These are phyloP conservation scores for Philotrypesis tridentata DNA, from an alignment of 1,140 invertebrate genomes.

Conservation along the genomic window DNA sequence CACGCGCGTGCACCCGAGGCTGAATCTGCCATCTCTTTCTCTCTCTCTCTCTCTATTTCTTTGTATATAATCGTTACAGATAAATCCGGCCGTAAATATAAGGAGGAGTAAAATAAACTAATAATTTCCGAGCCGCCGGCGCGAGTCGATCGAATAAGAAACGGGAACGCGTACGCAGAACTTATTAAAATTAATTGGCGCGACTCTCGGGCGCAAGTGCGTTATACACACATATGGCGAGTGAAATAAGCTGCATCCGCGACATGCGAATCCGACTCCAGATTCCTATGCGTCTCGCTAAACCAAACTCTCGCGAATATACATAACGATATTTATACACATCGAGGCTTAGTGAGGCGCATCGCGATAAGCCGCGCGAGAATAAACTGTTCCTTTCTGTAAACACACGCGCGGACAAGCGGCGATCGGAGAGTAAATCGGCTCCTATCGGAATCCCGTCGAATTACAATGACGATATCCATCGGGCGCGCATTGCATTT, in stretches of 20 bases:
- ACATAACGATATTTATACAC: no score
- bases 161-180: background rate
- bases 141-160: no score
- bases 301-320: no score
- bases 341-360: no score
- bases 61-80: background rate
- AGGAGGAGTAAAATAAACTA: background rate
- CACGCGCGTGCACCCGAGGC: no score
- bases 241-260: background rate
- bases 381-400: slow-evolving; percentile 22
- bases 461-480: slow-evolving; percentile 29
- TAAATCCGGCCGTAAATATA: background rate
- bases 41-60: background rate
- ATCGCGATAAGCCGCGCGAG: slow-evolving; percentile 15
- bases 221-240: background rate
- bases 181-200: background rate
- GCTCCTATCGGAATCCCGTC: background rate
- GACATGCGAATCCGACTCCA: no score
- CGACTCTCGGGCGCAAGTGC: no score
- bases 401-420: background rate
- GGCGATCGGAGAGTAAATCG: background rate
- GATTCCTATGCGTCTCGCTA: no score
- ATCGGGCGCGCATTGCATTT: slow-evolving; percentile 28
- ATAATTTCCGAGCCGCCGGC: background rate
- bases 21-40: no score